These are phyloP conservation scores for Passer domesticus DNA, from an alignment of 2,113 vertebrate species.

Conservation along the genomic window DNA sequence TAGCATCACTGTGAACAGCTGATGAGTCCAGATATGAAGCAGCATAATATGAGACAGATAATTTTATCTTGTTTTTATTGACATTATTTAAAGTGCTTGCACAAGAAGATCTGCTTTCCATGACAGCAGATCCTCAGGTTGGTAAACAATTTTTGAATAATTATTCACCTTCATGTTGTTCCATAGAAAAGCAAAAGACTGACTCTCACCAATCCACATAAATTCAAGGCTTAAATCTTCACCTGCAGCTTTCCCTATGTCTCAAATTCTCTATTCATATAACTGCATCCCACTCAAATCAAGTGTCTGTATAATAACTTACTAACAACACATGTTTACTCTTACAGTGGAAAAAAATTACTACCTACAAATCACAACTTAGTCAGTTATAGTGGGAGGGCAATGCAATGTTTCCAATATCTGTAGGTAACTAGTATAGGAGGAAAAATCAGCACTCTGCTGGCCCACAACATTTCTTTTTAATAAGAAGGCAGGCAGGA, in stretches of 20 bases:
- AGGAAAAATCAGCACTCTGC: background rate
- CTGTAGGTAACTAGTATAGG: background rate
- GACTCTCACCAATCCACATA: background rate
- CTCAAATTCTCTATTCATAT: background rate
- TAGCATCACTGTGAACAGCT: background rate
- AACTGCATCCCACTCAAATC: background rate
- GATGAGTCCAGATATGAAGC: background rate
- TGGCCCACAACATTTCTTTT: background rate
- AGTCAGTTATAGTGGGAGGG: background rate
- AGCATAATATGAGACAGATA: background rate
- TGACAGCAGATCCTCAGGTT: background rate
- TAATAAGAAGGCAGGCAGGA: background rate
- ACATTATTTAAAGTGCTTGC: background rate
- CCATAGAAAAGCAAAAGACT: background rate
- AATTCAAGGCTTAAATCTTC: background rate
- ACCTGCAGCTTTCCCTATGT: background rate
- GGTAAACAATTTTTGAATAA: background rate
- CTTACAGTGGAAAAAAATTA: background rate
- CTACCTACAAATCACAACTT: background rate
- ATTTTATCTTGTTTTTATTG: background rate
- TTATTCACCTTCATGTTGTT: background rate
- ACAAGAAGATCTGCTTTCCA: background rate
- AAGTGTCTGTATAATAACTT: background rate
- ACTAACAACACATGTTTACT: background rate
- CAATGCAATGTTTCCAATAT: background rate